A percentile compares a stretch with the other conserved stretches of the same genome.
Conservation (phyloP, 2,113 vertebrate genomes). For the Oryzias curvinotus region DNA sequence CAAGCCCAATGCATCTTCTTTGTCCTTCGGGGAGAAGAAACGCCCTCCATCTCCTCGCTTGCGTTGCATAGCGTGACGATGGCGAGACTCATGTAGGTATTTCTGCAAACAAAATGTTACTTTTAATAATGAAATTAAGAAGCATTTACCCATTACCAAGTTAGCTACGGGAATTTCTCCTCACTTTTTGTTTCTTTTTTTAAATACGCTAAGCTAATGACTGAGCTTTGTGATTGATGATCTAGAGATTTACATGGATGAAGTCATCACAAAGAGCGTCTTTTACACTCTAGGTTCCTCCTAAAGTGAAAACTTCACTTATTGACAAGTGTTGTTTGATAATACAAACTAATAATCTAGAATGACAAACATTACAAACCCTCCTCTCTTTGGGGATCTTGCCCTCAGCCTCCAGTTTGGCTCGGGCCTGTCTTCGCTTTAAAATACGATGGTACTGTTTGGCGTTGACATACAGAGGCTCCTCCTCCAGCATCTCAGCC, state of each 20-base stretch:
- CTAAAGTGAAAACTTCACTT: too few species aligned
- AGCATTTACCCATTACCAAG: too few species aligned
- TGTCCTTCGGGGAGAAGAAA: conserved; percentile 97
- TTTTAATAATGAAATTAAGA: too few species aligned
- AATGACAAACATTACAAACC: conserved; percentile 69
- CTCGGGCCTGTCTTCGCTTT: conserved; percentile 93
- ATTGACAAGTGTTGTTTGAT: too few species aligned
- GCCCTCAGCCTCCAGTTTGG: conserved; percentile 96
- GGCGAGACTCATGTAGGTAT: conserved; percentile 96
- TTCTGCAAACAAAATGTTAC: conserved; percentile 76
- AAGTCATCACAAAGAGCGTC: too few species aligned
- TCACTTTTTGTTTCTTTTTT: too few species aligned
- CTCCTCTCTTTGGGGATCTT: conserved; percentile 98
- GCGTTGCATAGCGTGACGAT: conserved; percentile 95
- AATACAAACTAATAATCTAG: not conserved
- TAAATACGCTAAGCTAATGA: too few species aligned
- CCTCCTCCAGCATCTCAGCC: conserved; percentile 97
- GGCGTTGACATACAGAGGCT: conserved; percentile 96
- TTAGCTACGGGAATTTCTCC: too few species aligned
- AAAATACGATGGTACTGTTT: conserved; percentile 98
- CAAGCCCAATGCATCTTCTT: conserved; percentile 83
- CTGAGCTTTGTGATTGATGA: too few species aligned
- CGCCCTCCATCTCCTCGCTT: conserved; percentile 94
- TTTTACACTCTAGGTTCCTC: too few species aligned
- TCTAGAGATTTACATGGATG: too few species aligned